phyloP scores from a whole-genome alignment of 2,888 invertebrate species.

The Mesorhabditis belari region DNA sequence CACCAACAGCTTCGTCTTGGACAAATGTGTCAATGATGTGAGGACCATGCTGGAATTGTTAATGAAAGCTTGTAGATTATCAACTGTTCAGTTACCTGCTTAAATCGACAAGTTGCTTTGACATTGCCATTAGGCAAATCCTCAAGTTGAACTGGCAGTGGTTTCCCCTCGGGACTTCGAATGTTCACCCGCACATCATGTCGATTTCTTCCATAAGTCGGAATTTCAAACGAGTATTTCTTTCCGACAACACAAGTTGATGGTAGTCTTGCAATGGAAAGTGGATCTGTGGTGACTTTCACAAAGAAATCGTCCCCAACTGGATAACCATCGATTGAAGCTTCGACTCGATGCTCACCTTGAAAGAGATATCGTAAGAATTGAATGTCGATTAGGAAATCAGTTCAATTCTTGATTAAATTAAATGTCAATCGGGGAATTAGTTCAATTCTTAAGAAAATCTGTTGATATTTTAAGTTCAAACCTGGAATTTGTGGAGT shows the following conservation, averaged over 20 bases:
- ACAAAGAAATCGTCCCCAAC: constrained; percentile 13
- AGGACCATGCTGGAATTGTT: constrained; percentile 9
- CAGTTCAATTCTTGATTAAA: too few relatives aligned
- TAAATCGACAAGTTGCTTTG: constrained; percentile 31
- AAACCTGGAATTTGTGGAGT: constrained; percentile 25
- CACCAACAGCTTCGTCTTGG: constrained; percentile 23
- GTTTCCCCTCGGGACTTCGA: constrained; percentile 28
- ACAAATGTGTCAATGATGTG: constrained; percentile 31
- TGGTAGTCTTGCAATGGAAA: constrained; percentile 14
- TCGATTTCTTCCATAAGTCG: not conserved
- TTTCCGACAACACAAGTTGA: constrained; percentile 28
- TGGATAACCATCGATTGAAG: constrained; percentile 27
- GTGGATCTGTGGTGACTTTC: constrained; percentile 14
- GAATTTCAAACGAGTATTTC: constrained; percentile 35
- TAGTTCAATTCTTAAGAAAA: too few relatives aligned
- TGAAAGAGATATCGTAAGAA: not conserved
- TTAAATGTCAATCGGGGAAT: too few relatives aligned
- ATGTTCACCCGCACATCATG: constrained; percentile 34
- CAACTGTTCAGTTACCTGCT: constrained; percentile 13
- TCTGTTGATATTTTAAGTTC: not conserved
- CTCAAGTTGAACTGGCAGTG: constrained; percentile 36
- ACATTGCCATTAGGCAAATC: constrained; percentile 29
- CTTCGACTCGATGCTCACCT: constrained; percentile 43
- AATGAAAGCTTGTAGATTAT: not conserved
- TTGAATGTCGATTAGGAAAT: too few relatives aligned